Percentiles rank a stretch among this genome's conserved stretches.
These are phyloP conservation scores for Athalia circularis DNA, from an alignment of 2,888 invertebrate species.

Conservation along the genomic window DNA sequence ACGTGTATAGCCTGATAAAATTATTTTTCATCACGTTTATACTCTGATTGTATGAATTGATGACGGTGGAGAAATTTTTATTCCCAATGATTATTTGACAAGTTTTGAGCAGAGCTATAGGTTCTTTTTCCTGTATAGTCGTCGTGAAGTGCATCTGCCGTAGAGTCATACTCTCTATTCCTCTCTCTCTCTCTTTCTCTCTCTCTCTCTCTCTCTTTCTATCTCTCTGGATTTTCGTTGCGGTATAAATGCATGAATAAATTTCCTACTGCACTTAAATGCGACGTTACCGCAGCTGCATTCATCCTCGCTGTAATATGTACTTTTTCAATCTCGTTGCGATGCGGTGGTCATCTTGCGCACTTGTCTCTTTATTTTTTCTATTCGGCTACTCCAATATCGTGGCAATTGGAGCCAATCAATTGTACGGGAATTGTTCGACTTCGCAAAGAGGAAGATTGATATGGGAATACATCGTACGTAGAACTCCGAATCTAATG, in stretches of 20 bases:
- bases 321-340: neutral
- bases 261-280: too few relatives aligned
- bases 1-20: slow-evolving; percentile 9
- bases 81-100: neutral
- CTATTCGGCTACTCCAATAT: neutral
- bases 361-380: neutral
- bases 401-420: slow-evolving; percentile 45
- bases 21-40: slow-evolving; percentile 9
- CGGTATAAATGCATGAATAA: too few relatives aligned
- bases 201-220: too few relatives aligned
- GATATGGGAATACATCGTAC: slow-evolving; percentile 62
- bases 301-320: too few relatives aligned
- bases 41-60: neutral
- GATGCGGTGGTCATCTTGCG: neutral
- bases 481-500: slow-evolving; percentile 50
- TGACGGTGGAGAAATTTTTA: neutral
- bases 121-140: too few relatives aligned
- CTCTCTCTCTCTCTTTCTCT: too few relatives aligned
- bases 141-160: too few relatives aligned
- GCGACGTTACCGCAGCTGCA: too few relatives aligned
- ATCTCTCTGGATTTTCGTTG: too few relatives aligned
- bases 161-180: too few relatives aligned
- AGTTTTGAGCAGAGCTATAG: too few relatives aligned
- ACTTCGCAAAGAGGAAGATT: slow-evolving; percentile 52
- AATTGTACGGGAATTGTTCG: slow-evolving; percentile 53